Base-by-base conservation (phyloP, 2,888 invertebrate species). In the Chymomyza amoena region DNA sequence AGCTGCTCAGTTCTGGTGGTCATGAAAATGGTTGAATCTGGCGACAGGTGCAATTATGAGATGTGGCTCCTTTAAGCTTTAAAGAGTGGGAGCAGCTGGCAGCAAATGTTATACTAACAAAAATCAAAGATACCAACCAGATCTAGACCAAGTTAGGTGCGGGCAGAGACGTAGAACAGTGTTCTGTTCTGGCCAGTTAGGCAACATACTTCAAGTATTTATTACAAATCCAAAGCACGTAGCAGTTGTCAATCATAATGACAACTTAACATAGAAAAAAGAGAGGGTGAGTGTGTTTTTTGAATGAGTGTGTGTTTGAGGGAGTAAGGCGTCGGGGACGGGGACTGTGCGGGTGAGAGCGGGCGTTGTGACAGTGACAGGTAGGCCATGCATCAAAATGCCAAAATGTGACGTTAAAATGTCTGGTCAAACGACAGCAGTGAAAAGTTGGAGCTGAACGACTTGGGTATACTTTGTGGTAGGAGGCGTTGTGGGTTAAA, bases 201-300 rank as follows among this genome's bases (percentile, higher is more conserved):
- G 39, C 39, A 45, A 45, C 13, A 45, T 45, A 6, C 39, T 45
- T 45, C 39, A 45, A 45, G 39, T 45, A 66, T 15, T 51, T n/a
- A 9, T 80, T 87, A 76, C 72, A 66, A 76, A 84, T 76, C 56
- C 84, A 59, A 74, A 72, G 75, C 88, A 88, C 86, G 86, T 82
- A 82, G 60, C 74, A 82, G 74, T 79, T 89, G 89, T 88, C 87
- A 84, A 89, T 87, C 87, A 87, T 88, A 84, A 82, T 84, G 83
- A 86, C 81, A 81, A 79, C 83, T 78, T 79, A 79, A 83, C 77
- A 67, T 70, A 66, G 15, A 18, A 13, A 61, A 18, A 45, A 39
- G n/a, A 61, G 36, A 39, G n/a, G 54, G 15, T 32, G 16, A 25
- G 25, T 25, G 3, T 25, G 25, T 25, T 25, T 25, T 25, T 25